Evolutionary conservation across 2,888 invertebrate genomes (phyloP).

Genomic region (Cyclophora albipunctata): DNA sequence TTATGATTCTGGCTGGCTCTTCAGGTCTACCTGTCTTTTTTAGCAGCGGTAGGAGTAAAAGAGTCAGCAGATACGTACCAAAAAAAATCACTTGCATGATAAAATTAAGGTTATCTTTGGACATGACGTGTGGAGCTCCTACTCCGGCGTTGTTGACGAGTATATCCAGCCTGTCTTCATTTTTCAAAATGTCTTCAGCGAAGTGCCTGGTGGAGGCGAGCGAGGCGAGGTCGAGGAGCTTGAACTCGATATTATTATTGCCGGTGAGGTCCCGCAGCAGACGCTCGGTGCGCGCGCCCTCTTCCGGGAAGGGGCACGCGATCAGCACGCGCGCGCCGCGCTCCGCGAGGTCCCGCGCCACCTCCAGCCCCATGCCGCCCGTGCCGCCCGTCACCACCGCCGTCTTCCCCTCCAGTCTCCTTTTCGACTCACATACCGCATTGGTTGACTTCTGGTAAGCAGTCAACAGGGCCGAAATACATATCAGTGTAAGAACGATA

Average conservation of each 20-base stretch:
- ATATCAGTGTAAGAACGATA: too few species aligned
- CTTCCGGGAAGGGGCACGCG: slow-evolving; percentile 44
- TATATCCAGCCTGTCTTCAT: slow-evolving; percentile 82
- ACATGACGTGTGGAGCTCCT: slow-evolving; percentile 59
- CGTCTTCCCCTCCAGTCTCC: slow-evolving; percentile 31
- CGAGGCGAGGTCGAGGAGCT: slow-evolving; percentile 82
- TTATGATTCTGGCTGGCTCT: slow-evolving; percentile 81
- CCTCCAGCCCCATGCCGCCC: slow-evolving; percentile 45
- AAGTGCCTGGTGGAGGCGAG: slow-evolving; percentile 84
- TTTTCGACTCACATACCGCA: slow-evolving; percentile 27
- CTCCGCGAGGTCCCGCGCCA: slow-evolving; percentile 42
- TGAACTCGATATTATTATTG: slow-evolving; percentile 79
- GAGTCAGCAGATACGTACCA: slow-evolving; percentile 91
- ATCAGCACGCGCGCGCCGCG: slow-evolving; percentile 48
- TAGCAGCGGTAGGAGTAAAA: slow-evolving; percentile 85
- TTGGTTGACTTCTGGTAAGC: slow-evolving; percentile 2
- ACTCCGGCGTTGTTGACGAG: slow-evolving; percentile 92
- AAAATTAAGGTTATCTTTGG: slow-evolving; percentile 86
- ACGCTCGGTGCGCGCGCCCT: slow-evolving; percentile 54
- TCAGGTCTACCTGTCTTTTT: slow-evolving; percentile 69
- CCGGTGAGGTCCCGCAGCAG: slow-evolving; percentile 76
- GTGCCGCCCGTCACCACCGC: slow-evolving; percentile 51
- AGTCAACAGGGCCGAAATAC: too few species aligned
- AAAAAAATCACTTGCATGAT: slow-evolving; percentile 95
- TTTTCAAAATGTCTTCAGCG: slow-evolving; percentile 81